A percentile compares a stretch with the other conserved stretches of the same genome.
phyloP scores from a whole-genome alignment of 1,140 invertebrate species.

The Pseudomyrmex cubaensis region DNA sequence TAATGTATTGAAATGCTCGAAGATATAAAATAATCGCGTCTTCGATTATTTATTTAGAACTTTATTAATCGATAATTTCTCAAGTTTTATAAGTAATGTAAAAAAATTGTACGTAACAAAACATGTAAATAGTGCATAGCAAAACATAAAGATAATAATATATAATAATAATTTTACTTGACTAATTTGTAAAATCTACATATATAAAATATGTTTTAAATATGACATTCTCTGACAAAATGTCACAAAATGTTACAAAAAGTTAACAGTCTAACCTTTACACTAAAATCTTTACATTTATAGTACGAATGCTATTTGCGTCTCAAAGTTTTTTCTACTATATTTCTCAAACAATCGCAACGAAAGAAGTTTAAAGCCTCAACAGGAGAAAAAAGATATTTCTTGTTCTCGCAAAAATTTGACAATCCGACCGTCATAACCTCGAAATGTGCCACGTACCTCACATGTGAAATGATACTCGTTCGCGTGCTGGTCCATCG shows the following conservation, averaged over 20 bases:
- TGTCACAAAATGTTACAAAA: too few relatives aligned
- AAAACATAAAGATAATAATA: too few relatives aligned
- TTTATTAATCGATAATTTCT: background rate
- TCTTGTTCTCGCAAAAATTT: background rate
- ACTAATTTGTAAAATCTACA: background rate
- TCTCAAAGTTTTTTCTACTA: background rate
- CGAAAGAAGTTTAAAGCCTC: background rate
- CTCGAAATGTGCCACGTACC: slow-evolving; percentile 60
- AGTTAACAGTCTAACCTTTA: too few relatives aligned
- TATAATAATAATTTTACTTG: too few relatives aligned
- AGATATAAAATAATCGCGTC: too few relatives aligned
- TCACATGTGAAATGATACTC: background rate
- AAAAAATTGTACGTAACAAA: too few relatives aligned
- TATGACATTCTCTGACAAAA: too few relatives aligned
- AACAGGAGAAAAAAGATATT: background rate
- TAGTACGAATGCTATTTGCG: background rate
- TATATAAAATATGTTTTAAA: too few relatives aligned
- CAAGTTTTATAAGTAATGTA: too few relatives aligned
- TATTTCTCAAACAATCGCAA: background rate
- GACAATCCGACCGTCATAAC: slow-evolving; percentile 51
- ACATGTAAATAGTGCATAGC: too few relatives aligned
- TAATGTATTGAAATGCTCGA: too few relatives aligned
- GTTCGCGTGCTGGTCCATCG: slow-evolving; percentile 35
- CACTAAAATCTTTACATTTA: background rate
- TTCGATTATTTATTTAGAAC: too few relatives aligned